Evolutionary conservation across 2,888 invertebrate species (phyloP).

Genomic region (Pollenia griseotomentosa): DNA sequence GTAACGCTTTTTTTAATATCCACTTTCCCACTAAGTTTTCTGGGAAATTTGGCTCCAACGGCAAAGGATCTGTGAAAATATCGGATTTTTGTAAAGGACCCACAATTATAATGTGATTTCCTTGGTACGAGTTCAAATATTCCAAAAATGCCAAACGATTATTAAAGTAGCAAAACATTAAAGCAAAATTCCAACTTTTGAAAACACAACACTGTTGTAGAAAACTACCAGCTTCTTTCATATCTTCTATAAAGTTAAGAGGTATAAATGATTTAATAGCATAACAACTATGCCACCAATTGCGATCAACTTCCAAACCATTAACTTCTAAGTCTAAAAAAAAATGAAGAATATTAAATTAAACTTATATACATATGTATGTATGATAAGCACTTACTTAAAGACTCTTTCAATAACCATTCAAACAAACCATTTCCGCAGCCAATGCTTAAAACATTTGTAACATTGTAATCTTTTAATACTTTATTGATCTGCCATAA

Average conservation of each 20-base stretch:
- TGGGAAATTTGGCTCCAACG: constrained; percentile 86
- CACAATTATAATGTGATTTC: constrained; percentile 89
- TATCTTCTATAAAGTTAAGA: constrained; percentile 85
- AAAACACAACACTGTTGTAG: constrained; percentile 84
- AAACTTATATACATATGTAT: neutral
- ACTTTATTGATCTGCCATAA: constrained; percentile 86
- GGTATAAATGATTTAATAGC: constrained; percentile 89
- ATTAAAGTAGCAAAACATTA: constrained; percentile 94
- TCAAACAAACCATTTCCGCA: constrained; percentile 93
- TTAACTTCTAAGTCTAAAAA: constrained; percentile 86
- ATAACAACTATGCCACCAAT: constrained; percentile 92
- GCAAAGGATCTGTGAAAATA: constrained; percentile 89
- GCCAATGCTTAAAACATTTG: constrained; percentile 88
- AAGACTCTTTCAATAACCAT: constrained; percentile 89
- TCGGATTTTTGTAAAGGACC: constrained; percentile 88
- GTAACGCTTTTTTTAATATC: constrained; percentile 86
- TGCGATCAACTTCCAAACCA: constrained; percentile 91
- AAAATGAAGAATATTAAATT: constrained; percentile 27
- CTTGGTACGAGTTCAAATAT: constrained; percentile 88
- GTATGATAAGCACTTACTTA: constrained; percentile 84
- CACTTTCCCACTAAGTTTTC: constrained; percentile 83
- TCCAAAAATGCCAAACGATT: constrained; percentile 88
- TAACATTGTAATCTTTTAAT: constrained; percentile 84
- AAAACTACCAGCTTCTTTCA: constrained; percentile 76
- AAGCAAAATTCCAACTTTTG: constrained; percentile 83